Percentiles rank a stretch among this genome's conserved stretches.
Evolutionary conservation across 30 jellyfish, hydroid and myxozoan genomes (phyloP).

Genomic region (Hydractinia symbiolongicarpus): DNA sequence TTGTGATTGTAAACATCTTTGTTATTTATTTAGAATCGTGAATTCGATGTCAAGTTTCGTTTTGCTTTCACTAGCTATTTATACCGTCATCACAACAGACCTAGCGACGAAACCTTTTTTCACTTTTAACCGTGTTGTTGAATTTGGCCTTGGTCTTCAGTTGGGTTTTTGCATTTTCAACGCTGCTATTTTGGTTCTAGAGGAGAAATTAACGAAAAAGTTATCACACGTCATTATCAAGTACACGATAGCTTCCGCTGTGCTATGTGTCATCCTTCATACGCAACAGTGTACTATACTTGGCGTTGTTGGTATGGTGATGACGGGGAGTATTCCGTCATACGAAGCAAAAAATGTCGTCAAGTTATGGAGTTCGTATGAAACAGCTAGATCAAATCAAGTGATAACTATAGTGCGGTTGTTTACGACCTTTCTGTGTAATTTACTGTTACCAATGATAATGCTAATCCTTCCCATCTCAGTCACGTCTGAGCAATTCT

Average conservation of each 20-base stretch:
- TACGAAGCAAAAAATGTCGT: neutral
- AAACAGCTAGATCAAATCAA: neutral
- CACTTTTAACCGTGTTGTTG: neutral
- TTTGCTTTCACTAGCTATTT: neutral
- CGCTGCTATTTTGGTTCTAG: neutral
- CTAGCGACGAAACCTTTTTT: neutral
- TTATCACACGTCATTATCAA: neutral
- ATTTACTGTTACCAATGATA: neutral
- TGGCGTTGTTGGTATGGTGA: neutral
- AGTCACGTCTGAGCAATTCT: slow-evolving; percentile 7
- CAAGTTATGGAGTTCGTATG: neutral
- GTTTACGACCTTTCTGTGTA: neutral
- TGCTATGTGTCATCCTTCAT: neutral
- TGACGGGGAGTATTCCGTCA: slow-evolving; percentile 1
- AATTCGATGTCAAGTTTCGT: neutral
- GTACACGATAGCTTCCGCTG: neutral
- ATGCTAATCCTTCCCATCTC: neutral
- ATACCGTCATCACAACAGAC: neutral
- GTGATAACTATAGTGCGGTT: neutral
- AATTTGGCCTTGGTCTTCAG: neutral
- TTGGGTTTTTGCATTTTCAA: neutral
- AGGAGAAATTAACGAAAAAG: neutral
- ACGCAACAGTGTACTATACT: neutral
- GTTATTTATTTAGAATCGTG: neutral
- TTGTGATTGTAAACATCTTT: neutral